Evolutionary conservation across 2,888 invertebrate species (phyloP).

Genomic region (Bibio marci): DNA sequence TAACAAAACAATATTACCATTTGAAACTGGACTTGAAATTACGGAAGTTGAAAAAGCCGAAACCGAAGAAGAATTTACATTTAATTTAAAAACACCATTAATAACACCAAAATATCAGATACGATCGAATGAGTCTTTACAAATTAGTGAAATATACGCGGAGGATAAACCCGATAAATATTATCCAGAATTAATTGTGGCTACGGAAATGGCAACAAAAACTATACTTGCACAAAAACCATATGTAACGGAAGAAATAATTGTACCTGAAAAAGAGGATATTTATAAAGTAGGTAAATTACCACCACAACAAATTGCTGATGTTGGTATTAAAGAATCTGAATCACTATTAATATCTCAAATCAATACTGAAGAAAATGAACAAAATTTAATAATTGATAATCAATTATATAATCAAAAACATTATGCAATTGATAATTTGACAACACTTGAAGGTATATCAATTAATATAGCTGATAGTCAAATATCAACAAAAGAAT

Average conservation of each 20-base stretch:
- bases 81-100: constrained; percentile 28
- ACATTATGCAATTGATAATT: constrained; percentile 23
- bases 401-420: background rate
- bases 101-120: constrained; percentile 43
- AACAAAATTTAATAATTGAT: constrained; percentile 21
- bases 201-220: constrained; percentile 56
- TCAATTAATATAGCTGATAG: constrained; percentile 42
- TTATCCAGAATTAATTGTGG: constrained; percentile 60
- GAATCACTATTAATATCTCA: constrained; percentile 41
- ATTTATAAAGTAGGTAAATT: constrained; percentile 37
- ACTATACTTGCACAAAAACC: constrained; percentile 47
- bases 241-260: constrained; percentile 42
- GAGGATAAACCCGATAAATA: constrained; percentile 61
- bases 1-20: constrained; percentile 31
- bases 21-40: constrained; percentile 40
- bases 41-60: constrained; percentile 45
- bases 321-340: constrained; percentile 37
- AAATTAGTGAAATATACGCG: constrained; percentile 48
- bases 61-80: constrained; percentile 38
- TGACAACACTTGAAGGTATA: constrained; percentile 36
- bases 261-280: constrained; percentile 53
- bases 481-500: constrained; percentile 44
- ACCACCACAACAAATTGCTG: constrained; percentile 43
- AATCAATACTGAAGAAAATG: constrained; percentile 44
- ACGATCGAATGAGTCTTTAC: constrained; percentile 41